Evolutionary conservation across 2,797 vertebrate genomes (phyloP).

Genomic region (Neopelma chrysocephalum): DNA sequence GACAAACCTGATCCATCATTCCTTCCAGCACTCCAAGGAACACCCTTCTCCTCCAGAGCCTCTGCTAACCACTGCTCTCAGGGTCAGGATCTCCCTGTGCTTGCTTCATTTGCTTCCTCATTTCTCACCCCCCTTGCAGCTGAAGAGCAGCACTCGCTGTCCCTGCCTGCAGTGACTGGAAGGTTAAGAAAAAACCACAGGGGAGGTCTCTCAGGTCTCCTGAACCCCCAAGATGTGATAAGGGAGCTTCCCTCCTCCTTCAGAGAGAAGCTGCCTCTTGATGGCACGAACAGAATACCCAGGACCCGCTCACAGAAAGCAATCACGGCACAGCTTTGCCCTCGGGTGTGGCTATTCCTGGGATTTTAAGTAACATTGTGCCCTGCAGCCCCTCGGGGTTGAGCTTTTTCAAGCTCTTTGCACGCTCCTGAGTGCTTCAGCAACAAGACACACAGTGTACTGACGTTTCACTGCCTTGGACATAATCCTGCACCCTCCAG

Average conservation of each 20-base stretch:
- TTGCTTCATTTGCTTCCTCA: background rate
- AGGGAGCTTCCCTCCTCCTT: background rate
- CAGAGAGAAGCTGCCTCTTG: background rate
- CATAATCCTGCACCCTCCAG: background rate
- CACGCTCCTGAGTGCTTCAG: background rate
- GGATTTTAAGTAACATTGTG: background rate
- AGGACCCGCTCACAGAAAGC: background rate
- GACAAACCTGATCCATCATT: background rate
- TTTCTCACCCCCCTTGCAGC: background rate
- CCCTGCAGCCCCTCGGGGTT: background rate
- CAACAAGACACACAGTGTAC: background rate
- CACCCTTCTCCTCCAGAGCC: background rate
- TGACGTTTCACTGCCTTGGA: background rate
- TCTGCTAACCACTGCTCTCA: background rate
- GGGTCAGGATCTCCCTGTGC: background rate
- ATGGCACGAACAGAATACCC: background rate
- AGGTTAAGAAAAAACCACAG: background rate
- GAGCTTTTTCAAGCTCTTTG: background rate
- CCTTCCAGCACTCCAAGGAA: background rate
- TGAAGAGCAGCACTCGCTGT: background rate
- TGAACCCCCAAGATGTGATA: background rate
- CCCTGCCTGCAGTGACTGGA: background rate
- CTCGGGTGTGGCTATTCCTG: background rate
- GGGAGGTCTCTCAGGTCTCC: background rate
- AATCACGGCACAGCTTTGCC: background rate